Evolutionary conservation across 2,888 invertebrate genomes (phyloP).

Genomic region (Apodemia zela): DNA sequence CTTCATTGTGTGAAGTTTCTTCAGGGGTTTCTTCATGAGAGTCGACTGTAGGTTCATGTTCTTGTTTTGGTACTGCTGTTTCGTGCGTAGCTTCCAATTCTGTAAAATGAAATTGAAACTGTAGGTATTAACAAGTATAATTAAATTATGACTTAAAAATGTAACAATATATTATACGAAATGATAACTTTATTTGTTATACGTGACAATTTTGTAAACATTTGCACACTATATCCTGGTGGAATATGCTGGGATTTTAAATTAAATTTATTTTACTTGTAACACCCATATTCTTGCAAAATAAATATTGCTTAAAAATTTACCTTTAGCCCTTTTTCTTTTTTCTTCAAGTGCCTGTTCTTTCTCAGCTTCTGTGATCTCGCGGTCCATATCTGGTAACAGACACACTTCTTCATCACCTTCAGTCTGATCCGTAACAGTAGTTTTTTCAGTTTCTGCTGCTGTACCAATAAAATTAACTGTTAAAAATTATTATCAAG

Average conservation of each 20-base stretch:
- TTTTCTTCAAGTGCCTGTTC: conserved; percentile 60
- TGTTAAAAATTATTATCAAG: conserved; percentile 20
- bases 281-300: too few species aligned
- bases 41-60: conserved; percentile 40
- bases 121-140: too few species aligned
- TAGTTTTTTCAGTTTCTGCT: conserved; percentile 39
- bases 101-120: neutral
- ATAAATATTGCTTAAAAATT: neutral
- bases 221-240: too few species aligned
- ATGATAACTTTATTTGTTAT: too few species aligned
- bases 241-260: too few species aligned
- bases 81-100: conserved; percentile 39
- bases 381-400: conserved; percentile 84
- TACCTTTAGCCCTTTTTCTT: conserved; percentile 60
- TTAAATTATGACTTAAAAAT: too few species aligned
- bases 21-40: conserved; percentile 32
- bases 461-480: conserved; percentile 34
- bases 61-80: conserved; percentile 48
- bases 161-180: too few species aligned
- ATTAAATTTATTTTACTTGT: too few species aligned
- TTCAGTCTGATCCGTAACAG: conserved; percentile 49
- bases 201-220: too few species aligned
- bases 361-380: conserved; percentile 82
- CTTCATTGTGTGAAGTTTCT: conserved; percentile 37
- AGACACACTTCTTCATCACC: conserved; percentile 85